phyloP scores from a whole-genome alignment of 2,113 vertebrate genomes.

The Microtus oregoni region DNA sequence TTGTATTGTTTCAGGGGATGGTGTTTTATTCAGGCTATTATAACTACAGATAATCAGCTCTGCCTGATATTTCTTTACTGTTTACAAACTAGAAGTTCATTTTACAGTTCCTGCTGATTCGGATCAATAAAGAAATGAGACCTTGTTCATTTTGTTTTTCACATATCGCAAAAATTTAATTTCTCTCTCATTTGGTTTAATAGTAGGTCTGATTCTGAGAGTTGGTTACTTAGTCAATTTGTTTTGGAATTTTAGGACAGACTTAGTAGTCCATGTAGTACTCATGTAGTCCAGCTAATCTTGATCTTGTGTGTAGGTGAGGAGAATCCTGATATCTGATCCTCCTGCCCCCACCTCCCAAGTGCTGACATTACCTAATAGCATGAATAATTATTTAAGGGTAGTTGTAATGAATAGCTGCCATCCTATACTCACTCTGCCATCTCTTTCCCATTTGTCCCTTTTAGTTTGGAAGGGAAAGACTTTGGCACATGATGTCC shows the following conservation, averaged over 20 bases:
- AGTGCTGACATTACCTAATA: not conserved
- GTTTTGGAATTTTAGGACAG: not conserved
- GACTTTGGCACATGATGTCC: not conserved
- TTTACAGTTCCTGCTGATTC: not conserved
- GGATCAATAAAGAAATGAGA: not conserved
- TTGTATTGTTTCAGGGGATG: not conserved
- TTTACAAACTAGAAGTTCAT: not conserved
- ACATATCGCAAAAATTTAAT: not conserved
- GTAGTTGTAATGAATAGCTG: not conserved
- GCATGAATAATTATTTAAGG: not conserved
- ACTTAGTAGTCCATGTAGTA: not conserved
- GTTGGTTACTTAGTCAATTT: not conserved
- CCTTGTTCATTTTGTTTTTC: constrained; percentile 27
- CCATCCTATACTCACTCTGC: not conserved
- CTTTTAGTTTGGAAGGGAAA: not conserved
- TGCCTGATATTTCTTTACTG: not conserved
- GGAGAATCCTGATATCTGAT: not conserved
- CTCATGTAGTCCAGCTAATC: not conserved
- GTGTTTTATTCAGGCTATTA: not conserved
- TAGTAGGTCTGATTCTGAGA: not conserved
- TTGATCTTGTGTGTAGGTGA: not conserved
- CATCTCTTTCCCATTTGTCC: not conserved
- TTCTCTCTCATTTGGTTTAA: constrained; percentile 24
- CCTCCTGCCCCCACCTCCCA: no score
- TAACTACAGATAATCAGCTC: not conserved